Conservation (phyloP, 2,113 vertebrate species). For the Macrotus californicus region DNA sequence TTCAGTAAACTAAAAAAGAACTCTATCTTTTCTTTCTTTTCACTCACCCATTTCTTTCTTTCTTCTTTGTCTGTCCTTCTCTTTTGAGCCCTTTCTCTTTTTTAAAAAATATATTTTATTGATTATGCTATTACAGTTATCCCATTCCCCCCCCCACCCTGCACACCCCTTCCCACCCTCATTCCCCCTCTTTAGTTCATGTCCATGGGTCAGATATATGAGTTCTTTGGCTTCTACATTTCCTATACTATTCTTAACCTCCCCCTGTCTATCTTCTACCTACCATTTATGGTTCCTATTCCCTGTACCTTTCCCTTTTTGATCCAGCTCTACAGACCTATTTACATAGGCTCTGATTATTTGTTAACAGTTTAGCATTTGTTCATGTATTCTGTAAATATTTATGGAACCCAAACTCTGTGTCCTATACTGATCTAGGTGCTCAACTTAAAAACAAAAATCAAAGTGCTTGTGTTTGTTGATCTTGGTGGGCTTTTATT, state of each 20-base stretch:
- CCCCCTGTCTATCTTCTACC: too few species aligned
- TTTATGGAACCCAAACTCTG: not conserved
- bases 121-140: too few species aligned
- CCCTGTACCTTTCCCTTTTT: not conserved
- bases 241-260: too few species aligned
- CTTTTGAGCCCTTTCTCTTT: not conserved
- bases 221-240: too few species aligned
- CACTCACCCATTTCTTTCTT: not conserved
- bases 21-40: not conserved
- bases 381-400: not conserved
- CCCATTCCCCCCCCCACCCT: too few species aligned
- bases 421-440: not conserved
- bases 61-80: not conserved
- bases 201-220: too few species aligned
- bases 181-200: too few species aligned
- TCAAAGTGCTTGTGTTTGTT: not conserved
- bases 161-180: too few species aligned
- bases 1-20: not conserved
- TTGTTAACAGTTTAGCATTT: not conserved
- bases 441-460: not conserved
- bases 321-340: not conserved
- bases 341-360: not conserved
- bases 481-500: not conserved
- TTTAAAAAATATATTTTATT: too few species aligned
- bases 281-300: too few species aligned